Evolutionary conservation across 1,140 invertebrate species (phyloP).

Genomic region (Ips nitidus): DNA sequence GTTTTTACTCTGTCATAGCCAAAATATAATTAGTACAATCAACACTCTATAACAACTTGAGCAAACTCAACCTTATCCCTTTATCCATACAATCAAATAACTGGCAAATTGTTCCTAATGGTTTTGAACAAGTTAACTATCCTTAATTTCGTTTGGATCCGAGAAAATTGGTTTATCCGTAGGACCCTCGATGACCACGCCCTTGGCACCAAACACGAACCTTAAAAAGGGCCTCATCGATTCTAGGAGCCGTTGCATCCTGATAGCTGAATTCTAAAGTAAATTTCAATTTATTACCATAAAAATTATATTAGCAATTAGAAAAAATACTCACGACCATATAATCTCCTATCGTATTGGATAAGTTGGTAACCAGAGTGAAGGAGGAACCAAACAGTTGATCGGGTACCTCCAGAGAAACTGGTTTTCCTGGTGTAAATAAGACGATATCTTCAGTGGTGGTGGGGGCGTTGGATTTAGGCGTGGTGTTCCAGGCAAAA

Average conservation of each 20-base stretch:
- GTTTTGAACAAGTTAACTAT: slow-evolving; percentile 10
- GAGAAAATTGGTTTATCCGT: slow-evolving; percentile 51
- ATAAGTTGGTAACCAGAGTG: slow-evolving; percentile 68
- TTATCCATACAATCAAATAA: neutral
- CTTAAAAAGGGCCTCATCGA: slow-evolving; percentile 58
- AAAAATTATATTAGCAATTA: neutral
- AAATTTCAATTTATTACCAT: neutral
- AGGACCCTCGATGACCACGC: slow-evolving; percentile 51
- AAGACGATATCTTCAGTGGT: slow-evolving; percentile 67
- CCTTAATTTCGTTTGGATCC: slow-evolving; percentile 39
- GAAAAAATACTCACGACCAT: slow-evolving; percentile 63
- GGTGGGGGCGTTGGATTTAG: slow-evolving; percentile 49
- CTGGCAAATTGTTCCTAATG: neutral
- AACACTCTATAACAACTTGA: too few relatives aligned
- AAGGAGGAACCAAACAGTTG: slow-evolving; percentile 69
- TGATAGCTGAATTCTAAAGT: slow-evolving; percentile 56
- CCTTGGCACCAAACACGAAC: slow-evolving; percentile 56
- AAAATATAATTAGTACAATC: too few relatives aligned
- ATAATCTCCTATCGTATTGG: slow-evolving; percentile 65
- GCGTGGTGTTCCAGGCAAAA: slow-evolving; percentile 42
- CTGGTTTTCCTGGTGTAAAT: slow-evolving; percentile 64
- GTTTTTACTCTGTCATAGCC: too few relatives aligned
- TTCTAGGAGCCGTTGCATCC: slow-evolving; percentile 57
- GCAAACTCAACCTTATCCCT: too few relatives aligned
- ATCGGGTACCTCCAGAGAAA: slow-evolving; percentile 65